phyloP scores from a whole-genome alignment of 2,113 vertebrate genomes.

The Hydropotes inermis region DNA sequence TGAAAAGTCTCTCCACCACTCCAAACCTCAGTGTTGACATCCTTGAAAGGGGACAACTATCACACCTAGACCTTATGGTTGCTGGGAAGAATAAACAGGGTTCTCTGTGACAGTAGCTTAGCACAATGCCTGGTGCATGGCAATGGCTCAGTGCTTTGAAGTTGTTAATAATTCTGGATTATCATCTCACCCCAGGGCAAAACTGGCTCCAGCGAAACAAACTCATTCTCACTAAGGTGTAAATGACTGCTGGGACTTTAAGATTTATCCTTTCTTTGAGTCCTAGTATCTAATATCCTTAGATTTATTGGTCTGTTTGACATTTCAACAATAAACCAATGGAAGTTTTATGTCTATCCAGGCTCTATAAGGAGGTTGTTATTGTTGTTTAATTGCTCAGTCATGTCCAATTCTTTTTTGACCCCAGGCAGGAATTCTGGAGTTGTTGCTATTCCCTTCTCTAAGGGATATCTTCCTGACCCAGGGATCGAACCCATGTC shows the following conservation, averaged over 20 bases:
- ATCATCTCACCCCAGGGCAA: background rate
- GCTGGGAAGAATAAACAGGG: background rate
- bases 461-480: background rate
- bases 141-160: background rate
- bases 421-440: background rate
- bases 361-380: background rate
- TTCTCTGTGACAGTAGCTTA: background rate
- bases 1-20: background rate
- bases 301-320: background rate
- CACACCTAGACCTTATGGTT: too few relatives aligned
- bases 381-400: background rate
- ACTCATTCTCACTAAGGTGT: background rate
- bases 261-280: background rate
- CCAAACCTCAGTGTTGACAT: background rate
- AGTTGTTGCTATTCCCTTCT: background rate
- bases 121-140: too few relatives aligned
- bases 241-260: background rate
- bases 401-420: background rate
- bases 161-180: background rate
- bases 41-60: background rate
- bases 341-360: background rate
- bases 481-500: background rate
- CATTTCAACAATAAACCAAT: background rate
- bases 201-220: background rate
- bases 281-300: background rate